Evolutionary conservation across 1,140 invertebrate species (phyloP).

Genomic region (Microplitis mediator): DNA sequence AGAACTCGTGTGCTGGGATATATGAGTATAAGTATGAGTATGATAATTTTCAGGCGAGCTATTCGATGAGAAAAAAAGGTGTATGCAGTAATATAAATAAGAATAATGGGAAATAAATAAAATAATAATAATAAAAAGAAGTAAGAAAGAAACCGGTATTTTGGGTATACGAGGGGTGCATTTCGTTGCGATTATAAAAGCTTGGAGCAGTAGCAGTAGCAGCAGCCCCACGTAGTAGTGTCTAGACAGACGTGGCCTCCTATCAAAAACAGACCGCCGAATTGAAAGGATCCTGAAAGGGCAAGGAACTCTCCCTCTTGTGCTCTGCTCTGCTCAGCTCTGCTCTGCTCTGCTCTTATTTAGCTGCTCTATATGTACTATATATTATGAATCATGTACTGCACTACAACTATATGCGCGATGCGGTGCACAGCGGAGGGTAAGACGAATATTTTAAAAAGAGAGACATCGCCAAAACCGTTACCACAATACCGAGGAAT

Average conservation of each 20-base stretch:
- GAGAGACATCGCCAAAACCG: no score
- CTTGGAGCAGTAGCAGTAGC: constrained; percentile 34
- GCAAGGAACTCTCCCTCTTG: constrained; percentile 53
- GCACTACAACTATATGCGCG: background rate
- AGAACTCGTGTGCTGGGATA: no score
- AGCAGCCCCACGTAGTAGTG: constrained; percentile 35
- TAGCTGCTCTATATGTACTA: constrained; percentile 37
- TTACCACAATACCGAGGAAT: no score
- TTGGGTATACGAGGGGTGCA: constrained; percentile 47
- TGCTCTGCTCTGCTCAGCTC: background rate
- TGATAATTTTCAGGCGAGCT: background rate
- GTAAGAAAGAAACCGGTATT: constrained; percentile 47
- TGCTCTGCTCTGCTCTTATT: no score
- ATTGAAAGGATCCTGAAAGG: constrained; percentile 55
- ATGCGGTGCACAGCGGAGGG: no score
- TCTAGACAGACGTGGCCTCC: constrained; percentile 51
- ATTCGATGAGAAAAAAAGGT: background rate
- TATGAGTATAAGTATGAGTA: no score
- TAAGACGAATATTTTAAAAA: no score
- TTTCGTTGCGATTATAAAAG: constrained; percentile 56
- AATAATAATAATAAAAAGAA: constrained; percentile 17
- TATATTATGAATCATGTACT: constrained; percentile 3
- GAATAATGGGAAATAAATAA: constrained; percentile 23
- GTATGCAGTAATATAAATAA: constrained; percentile 6
- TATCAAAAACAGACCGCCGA: constrained; percentile 54